Base-by-base conservation (phyloP, 2,113 vertebrate genomes). In the Chrysochloris asiatica region DNA sequence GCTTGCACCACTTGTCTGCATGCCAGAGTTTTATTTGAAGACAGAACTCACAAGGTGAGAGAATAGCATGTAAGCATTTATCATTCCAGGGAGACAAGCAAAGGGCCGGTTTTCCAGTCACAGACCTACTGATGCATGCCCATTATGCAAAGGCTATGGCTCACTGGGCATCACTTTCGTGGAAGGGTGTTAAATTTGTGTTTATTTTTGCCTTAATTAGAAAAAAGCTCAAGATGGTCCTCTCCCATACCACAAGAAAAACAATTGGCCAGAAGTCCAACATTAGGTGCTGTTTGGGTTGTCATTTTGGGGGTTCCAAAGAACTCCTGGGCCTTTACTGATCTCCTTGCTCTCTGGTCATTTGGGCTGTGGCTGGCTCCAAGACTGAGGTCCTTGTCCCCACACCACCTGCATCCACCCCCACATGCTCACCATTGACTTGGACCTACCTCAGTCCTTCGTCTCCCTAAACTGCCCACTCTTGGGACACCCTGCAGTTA, bases 141-240 rank as follows among this genome's bases (percentile, higher is more conserved):
- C 71, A 11, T n/a, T 21, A 9, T 26, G 9, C 48, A 41, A 12
- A 36, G 79, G 69, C 63, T 45, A 14, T 3, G 16, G 26, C 22
- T 33, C 17, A 43, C 13, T 54, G 26, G 2, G 8, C 9, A 19
- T 72, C 38, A 41, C n/a, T 16, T 26, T 30, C 17, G 26, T 21
- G 0, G 43, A 78, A n/a, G 83, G 81, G 13, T 50, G n/a, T n/a
- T n/a, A n/a, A n/a, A n/a, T n/a, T n/a, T n/a, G 45, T 14, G 9
- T 50, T 81, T 81, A 61, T 52, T 61, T 59, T n/a, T 65, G 30
- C 48, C 83, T 92, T 77, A 67, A 59, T 77, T 88, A 67, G n/a
- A n/a, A 48, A 87, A 83, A 86, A 86, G 10, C 22, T 19, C 36
- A 73, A 76, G 30, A 69, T 10, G 22, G 0, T 88, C 14, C 28